Evolutionary conservation across 2,888 invertebrate species (phyloP), one percentile per base, ranked within the genome.

Genomic region (Nebria brevicollis): DNA sequence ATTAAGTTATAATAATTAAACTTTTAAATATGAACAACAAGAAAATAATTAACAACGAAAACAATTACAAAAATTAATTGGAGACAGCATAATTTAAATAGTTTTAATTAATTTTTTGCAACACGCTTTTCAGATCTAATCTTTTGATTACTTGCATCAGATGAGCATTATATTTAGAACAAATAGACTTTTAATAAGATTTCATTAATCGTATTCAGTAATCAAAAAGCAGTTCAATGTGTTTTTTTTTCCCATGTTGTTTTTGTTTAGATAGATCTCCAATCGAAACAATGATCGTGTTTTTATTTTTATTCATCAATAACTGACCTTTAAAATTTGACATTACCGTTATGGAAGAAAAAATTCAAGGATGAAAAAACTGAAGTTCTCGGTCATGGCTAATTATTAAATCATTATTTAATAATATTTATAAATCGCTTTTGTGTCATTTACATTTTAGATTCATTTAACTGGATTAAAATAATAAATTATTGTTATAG

Each of bases 241-340:
- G 1, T 34, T 34, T 34, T 34, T 34, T 34, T 34, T 20, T 1
- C 4, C 34, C 0, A 4, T 11, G 54, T 54, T 54, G 20, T 77
- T 77, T 77, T 70, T 77, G 25, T 70, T 70, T 25, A 72, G 70
- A 77, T 77, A 72, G 72, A 77, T 77, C 70, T 34, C 77, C 77
- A 77, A 77, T 77, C 77, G 70, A 77, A 77, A 77, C 77, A 77
- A 77, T 77, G 77, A 77, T 77, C 72, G 64, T 65, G 54, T 77
- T 77, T 77, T 77, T 77, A 54, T 54, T 54, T 54, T 54, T 54
- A 8, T 54, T 54, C 54, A 54, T 54, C 70, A 72, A 64, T 54
- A 66, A 15, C 64, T 77, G 77, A 77, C 77, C 77, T 77, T 77
- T 72, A 72, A 72, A 72, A 77, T 76, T 72, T 77, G 70, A 77